Evolutionary conservation across 2,797 vertebrate genomes (phyloP), one percentile per base, ranked within the genome.

Genomic region (Anisognathus igniventris): DNA sequence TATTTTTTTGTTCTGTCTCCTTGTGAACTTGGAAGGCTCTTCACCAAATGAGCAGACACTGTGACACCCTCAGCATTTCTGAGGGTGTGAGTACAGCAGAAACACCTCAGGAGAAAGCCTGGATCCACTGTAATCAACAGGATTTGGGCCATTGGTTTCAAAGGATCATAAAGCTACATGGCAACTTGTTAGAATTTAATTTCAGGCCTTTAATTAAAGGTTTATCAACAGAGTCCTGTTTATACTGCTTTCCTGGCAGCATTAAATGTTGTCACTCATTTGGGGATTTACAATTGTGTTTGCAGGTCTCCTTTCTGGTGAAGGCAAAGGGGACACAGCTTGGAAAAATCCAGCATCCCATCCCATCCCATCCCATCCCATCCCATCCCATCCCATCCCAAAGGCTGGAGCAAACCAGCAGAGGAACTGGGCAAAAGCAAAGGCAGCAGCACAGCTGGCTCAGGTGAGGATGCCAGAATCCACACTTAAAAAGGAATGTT

Each of bases 191-290:
- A 58, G 44, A 81, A 68, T 86, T 92, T 77, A 8, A 91, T 91
- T 92, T 77, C 82, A 95, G 47, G 16, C 20, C 27, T 83, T 93
- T 92, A 86, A 88, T 90, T 96, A 80, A 85, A 76, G n/a, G 20
- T 64, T 83, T 83, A 54, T 47, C 28, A 76, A 24, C 53, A 68
- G 47, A 61, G 8, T 70, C 27, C 27, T n/a, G 37, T 33, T 74
- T 51, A 37, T n/a, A 37, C 31, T 74, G 11, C 22, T 31, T 72
- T 91, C 22, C 48, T n/a, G 30, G 65, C 50, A 74, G 50, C 42
- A 42, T 61, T 40, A 70, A 78, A 62, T 24, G 37, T 23, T 3
- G 1, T 27, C 1, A 0, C 48, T 60, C 4, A 2, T 45, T n/a
- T 73, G 42, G 47, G 53, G 53, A 74, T 87, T 91, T 79, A 35